These are phyloP conservation scores for Pterocles orientalis DNA, from an alignment of 2,113 vertebrate genomes.

Conservation along the genomic window DNA sequence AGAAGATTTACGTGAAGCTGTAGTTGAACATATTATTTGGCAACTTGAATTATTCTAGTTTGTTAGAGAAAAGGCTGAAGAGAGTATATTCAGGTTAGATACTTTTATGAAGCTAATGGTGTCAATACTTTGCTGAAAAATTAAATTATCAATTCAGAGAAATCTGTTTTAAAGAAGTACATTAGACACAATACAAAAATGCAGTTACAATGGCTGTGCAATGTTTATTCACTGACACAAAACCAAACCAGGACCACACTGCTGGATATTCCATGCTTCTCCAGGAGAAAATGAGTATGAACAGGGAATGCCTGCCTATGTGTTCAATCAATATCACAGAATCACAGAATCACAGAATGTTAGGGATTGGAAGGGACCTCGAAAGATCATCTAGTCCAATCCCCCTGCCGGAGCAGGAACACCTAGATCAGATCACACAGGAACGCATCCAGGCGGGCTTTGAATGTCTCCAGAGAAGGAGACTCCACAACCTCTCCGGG, in stretches of 20 bases:
- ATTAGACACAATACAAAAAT: neutral
- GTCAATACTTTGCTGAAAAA: neutral
- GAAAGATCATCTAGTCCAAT: no score
- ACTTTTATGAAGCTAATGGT: neutral
- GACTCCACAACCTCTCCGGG: no score
- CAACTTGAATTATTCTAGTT: neutral
- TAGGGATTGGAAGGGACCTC: no score
- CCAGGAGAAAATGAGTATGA: neutral
- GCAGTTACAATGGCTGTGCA: neutral
- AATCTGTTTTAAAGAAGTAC: neutral
- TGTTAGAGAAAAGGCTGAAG: neutral
- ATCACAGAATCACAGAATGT: no score
- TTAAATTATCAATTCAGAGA: neutral
- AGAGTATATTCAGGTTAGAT: neutral
- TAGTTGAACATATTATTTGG: neutral
- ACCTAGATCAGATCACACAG: no score
- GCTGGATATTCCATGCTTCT: neutral
- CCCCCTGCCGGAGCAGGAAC: no score
- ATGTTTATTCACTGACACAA: neutral
- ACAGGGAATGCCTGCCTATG: neutral
- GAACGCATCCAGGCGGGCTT: no score
- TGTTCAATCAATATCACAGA: neutral
- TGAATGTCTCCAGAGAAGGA: no score
- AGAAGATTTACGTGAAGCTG: neutral
- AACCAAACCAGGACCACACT: neutral